Evolutionary conservation across 2,113 vertebrate genomes (phyloP).

Genomic region (Accipiter virgatus): DNA sequence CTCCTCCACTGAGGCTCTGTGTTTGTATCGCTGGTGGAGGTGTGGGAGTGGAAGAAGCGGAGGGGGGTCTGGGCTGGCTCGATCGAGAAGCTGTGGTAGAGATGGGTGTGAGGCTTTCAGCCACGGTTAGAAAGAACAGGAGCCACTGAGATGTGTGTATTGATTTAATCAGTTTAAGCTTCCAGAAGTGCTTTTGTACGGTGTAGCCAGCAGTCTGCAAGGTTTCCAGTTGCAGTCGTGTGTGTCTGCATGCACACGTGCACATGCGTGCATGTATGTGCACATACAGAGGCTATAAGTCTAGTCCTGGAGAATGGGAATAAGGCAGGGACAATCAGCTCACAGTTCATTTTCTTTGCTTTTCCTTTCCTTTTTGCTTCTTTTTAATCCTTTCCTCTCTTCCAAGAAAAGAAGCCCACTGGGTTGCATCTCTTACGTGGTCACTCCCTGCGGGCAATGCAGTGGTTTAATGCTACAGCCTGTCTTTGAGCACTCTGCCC

Average conservation of each 20-base stretch:
- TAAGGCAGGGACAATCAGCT: neutral
- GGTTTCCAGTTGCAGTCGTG: neutral
- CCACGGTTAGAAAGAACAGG: rapidly evolving
- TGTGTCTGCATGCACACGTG: rapidly evolving
- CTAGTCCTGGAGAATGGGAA: neutral
- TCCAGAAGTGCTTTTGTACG: neutral
- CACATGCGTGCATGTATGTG: rapidly evolving
- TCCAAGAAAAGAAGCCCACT: neutral
- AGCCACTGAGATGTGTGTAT: neutral
- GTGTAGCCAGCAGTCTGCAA: neutral
- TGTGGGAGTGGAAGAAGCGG: rapidly evolving
- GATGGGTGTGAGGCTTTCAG: neutral
- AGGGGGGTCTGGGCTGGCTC: neutral
- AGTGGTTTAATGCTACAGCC: neutral
- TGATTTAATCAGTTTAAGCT: neutral
- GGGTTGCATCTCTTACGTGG: rapidly evolving
- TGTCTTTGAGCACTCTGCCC: neutral
- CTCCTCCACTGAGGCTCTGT: neutral
- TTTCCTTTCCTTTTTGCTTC: neutral
- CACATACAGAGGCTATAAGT: neutral
- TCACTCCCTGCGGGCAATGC: neutral
- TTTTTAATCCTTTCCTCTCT: neutral
- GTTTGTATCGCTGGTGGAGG: neutral
- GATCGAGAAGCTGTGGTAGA: rapidly evolving
- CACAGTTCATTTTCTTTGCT: neutral